Evolutionary conservation across 2,113 vertebrate species (phyloP), one percentile per base, ranked within the genome.

Genomic region (Fregata magnificens): DNA sequence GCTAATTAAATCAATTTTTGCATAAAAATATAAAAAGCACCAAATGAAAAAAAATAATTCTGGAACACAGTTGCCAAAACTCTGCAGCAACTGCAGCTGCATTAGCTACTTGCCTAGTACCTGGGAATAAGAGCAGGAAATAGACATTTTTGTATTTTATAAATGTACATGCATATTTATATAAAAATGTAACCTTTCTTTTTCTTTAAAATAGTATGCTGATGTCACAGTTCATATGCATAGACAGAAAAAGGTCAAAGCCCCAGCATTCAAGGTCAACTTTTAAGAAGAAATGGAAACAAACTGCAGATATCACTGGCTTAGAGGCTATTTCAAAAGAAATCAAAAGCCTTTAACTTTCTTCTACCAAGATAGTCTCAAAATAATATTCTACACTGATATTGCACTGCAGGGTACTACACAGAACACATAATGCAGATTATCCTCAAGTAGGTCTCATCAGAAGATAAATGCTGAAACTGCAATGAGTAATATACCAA

Each of bases 381-480:
- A 92, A 97, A 94, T 53, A 87, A 95, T 96, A 91, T 69, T 72
- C 45, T 69, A 76, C 66, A 32, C 21, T 56, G 72, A 61, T 65
- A 86, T 21, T 81, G 62, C 72, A 86, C 61, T 47, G 61, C 72
- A 92, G 67, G 45, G 61, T 66, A 62, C 63, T 71, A 76, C 47
- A 80, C 12, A 74, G 78, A 69, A 34, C 32, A 19, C 15, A 29
- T 58, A 87, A 95, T 74, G 77, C 61, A 96, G 44, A 89, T 94
- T 93, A 90, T 72, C 56, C 88, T 93, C 58, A 84, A 95, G 90
- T 32, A 90, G 63, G 63, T 82, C 88, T 96, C 86, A 93, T 78
- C 88, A 92, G 76, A 91, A 42, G 49, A 91, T 89, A 95, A 96
- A 96, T 83, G 77, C 82, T 86, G 87, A 90, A 93, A 77, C 25